A percentile compares a stretch with the other conserved stretches of the same genome.
Conservation (phyloP, 92 coral and sea anemone genomes). For the Meandrina meandrites region DNA sequence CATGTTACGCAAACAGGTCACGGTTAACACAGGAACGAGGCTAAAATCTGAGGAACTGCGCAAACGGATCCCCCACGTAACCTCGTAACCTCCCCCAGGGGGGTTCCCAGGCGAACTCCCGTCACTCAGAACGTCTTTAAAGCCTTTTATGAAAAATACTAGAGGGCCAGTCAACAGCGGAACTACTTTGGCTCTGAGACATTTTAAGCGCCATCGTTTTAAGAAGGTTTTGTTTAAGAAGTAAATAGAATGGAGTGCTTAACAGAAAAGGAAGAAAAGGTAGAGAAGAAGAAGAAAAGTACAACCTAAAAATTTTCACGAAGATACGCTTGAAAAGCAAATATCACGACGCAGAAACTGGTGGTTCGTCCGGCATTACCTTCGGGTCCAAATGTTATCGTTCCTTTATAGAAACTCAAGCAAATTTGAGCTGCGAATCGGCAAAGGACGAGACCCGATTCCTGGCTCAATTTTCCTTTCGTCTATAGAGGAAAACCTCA, state of each 20-base stretch:
- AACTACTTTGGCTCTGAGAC: background rate
- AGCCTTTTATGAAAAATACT: background rate
- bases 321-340: background rate
- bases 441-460: background rate
- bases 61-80: background rate
- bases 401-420: background rate
- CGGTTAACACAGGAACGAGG: slow-evolving; percentile 39
- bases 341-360: background rate
- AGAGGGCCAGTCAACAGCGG: slow-evolving; percentile 32
- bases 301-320: background rate
- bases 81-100: too few species aligned
- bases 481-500: background rate
- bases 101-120: too few species aligned
- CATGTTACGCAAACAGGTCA: background rate
- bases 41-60: background rate
- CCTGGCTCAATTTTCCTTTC: background rate
- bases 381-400: background rate
- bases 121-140: background rate
- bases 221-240: background rate
- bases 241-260: background rate
- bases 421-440: background rate
- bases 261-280: background rate
- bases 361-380: background rate
- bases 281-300: background rate
- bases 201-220: background rate